Evolutionary conservation across 2,888 invertebrate species (phyloP).

Genomic region (Syritta pipiens): DNA sequence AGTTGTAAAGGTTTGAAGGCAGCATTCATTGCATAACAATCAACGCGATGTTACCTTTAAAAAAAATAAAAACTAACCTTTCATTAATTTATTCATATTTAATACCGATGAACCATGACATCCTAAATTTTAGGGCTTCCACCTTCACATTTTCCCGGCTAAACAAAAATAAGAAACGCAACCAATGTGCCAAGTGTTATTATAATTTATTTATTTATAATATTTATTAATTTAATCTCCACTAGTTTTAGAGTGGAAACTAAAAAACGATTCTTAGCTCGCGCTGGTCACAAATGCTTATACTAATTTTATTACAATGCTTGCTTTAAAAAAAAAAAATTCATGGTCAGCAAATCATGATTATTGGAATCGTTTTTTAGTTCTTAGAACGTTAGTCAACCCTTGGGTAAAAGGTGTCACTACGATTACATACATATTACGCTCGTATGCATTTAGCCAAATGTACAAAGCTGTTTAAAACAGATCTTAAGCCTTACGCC

Average conservation of each 20-base stretch:
- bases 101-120: background rate
- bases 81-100: background rate
- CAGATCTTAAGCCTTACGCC: background rate
- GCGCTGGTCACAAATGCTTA: conserved; percentile 1
- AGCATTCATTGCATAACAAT: no score
- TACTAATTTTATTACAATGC: background rate
- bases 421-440: conserved; percentile 21
- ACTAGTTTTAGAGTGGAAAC: conserved; percentile 8
- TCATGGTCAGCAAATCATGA: background rate
- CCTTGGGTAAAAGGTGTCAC: conserved; percentile 64
- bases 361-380: conserved; percentile 16
- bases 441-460: conserved; percentile 23
- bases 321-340: background rate
- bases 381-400: conserved; percentile 33
- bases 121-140: background rate
- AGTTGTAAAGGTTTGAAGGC: no score
- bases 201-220: conserved; percentile 31
- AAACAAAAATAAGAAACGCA: conserved; percentile 11
- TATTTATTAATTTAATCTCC: conserved; percentile 48
- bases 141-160: conserved; percentile 11
- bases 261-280: conserved; percentile 29
- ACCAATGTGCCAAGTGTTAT: conserved; percentile 62
- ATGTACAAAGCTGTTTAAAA: conserved; percentile 39
- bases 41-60: no score
- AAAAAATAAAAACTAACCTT: no score